Conservation (phyloP, 2,113 vertebrate genomes). For the Malurus alboscapulatus region DNA sequence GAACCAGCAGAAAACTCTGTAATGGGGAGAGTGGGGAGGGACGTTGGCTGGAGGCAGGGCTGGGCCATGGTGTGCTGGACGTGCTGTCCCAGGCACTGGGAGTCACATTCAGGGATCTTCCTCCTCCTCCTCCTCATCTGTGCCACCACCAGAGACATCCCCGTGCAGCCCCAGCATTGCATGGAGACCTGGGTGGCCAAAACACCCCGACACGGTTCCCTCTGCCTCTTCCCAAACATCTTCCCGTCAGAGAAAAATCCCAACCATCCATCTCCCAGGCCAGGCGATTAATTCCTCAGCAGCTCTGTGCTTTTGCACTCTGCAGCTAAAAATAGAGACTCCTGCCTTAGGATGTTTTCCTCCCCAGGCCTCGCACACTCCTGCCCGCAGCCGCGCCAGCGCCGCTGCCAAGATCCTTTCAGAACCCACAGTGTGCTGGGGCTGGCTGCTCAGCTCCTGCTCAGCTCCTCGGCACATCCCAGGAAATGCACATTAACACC, state of each 20-base stretch:
- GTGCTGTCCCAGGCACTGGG: accelerated
- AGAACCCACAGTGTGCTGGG: not conserved
- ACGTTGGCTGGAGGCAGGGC: not conserved
- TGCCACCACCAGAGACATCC: not conserved
- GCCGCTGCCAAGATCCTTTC: not conserved
- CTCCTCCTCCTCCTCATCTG: not conserved
- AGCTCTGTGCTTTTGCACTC: not conserved
- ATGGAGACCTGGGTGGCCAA: not conserved
- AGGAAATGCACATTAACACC: not conserved
- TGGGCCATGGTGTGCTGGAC: not conserved
- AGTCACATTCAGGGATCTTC: accelerated
- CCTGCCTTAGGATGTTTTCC: not conserved
- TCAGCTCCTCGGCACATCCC: not conserved
- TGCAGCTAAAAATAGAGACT: slow-evolving; percentile 13
- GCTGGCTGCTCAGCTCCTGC: not conserved
- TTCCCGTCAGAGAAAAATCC: not conserved
- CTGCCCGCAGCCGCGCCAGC: not conserved
- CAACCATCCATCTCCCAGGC: not conserved
- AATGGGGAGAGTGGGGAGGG: not conserved
- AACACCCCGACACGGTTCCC: accelerated
- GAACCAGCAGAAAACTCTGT: accelerated
- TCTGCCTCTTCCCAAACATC: not conserved
- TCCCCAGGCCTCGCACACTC: not conserved
- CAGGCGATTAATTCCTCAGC: not conserved
- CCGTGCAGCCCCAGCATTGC: accelerated